These are phyloP conservation scores for Eremobia ochroleuca DNA, from an alignment of 2,888 invertebrate genomes.

Conservation along the genomic window DNA sequence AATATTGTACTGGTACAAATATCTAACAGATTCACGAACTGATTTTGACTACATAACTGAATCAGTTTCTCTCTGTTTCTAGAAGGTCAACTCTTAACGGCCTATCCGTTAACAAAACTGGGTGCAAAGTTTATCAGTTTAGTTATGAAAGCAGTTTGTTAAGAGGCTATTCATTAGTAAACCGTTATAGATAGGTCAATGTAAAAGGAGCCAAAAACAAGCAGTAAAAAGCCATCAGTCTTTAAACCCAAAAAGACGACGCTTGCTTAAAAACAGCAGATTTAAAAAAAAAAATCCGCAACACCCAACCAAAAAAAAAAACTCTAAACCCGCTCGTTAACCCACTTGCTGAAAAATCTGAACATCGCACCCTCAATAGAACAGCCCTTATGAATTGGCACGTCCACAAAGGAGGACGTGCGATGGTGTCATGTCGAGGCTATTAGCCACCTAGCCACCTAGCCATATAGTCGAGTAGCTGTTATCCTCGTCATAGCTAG, in stretches of 20 bases:
- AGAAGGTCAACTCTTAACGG: no score
- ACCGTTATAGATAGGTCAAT: not conserved
- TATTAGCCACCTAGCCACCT: slow-evolving; percentile 55
- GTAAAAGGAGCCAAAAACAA: not conserved
- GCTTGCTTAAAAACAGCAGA: not conserved
- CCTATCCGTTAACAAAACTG: not conserved
- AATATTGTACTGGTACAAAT: slow-evolving; percentile 1
- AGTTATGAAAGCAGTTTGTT: not conserved
- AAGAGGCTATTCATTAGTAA: not conserved
- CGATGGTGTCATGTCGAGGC: slow-evolving; percentile 47
- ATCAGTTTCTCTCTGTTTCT: not conserved
- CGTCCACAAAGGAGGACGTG: slow-evolving; percentile 66
- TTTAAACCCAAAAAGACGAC: no score
- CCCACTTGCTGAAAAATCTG: slow-evolving; percentile 62
- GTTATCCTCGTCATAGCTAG: slow-evolving; percentile 57
- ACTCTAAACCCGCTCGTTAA: slow-evolving; percentile 28
- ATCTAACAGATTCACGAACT: slow-evolving; percentile 22
- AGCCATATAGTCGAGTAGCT: slow-evolving; percentile 24
- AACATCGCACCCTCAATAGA: slow-evolving; percentile 53
- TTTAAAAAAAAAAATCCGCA: not conserved
- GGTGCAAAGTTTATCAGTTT: not conserved
- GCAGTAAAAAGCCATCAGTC: not conserved
- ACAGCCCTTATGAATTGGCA: slow-evolving; percentile 63
- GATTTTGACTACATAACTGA: slow-evolving; percentile 3
- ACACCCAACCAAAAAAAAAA: slow-evolving; percentile 5